These are phyloP conservation scores for Epizoanthus scotinus DNA, from an alignment of 92 coral and sea anemone species.

Conservation along the genomic window DNA sequence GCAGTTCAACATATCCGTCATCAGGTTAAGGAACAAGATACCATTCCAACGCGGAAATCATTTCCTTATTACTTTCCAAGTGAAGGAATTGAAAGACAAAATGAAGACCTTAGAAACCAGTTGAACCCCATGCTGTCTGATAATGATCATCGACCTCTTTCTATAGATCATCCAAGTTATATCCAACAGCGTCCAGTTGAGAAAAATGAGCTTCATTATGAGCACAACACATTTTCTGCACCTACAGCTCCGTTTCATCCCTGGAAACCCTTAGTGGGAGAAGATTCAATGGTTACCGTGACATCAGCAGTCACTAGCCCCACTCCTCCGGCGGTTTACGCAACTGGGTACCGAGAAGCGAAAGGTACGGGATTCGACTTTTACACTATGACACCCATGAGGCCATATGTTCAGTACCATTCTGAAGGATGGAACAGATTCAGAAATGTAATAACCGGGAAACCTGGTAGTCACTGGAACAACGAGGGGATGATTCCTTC, in stretches of 20 bases:
- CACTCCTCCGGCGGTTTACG: not conserved
- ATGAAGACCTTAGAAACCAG: not conserved
- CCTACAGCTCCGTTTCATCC: conserved; percentile 8
- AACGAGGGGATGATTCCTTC: conserved; percentile 28
- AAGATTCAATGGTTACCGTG: conserved; percentile 2
- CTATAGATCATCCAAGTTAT: not conserved
- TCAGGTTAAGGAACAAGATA: not conserved
- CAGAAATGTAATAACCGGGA: not conserved
- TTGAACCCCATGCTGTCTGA: not conserved
- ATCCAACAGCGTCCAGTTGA: not conserved
- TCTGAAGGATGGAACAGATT: not conserved
- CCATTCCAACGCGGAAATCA: not conserved
- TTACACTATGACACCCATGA: conserved; percentile 1
- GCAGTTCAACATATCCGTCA: conserved; percentile 12
- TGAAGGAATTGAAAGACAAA: not conserved
- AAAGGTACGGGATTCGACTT: conserved; percentile 3
- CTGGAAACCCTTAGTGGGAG: conserved; percentile 25
- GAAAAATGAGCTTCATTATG: not conserved
- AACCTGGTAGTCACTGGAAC: not conserved
- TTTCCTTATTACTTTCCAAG: not conserved
- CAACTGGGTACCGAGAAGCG: not conserved
- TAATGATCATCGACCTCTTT: not conserved
- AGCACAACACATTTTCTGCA: not conserved
- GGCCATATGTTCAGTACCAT: not conserved
- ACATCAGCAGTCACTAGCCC: not conserved